Evolutionary conservation across 2,888 invertebrate species (phyloP), one percentile per base, ranked within the genome.

Genomic region (Tuberolachnus salignus): DNA sequence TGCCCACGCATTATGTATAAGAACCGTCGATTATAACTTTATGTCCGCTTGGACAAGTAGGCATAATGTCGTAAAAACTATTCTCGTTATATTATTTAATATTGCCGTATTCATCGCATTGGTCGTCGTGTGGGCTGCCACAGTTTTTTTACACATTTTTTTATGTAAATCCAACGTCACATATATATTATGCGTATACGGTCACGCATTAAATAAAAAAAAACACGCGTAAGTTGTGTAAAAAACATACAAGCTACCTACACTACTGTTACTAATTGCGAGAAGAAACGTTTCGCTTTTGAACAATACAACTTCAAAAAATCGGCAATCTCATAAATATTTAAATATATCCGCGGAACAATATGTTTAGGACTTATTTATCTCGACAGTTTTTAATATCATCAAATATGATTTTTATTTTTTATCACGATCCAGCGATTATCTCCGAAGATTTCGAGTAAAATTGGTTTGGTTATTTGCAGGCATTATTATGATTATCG

Each of bases 1-100:
- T 73, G 51, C 51, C 73, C 51, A 63, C 51, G 44, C 42, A 63
- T 3, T 34, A 51, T 4, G 10, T 51, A 42, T 21, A 23, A n/a
- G 51, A 51, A 34, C 46, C 14, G 19, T 0, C 49, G 49, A 59
- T 34, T 44, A 21, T 42, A 10, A 34, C 34, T 34, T 34, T 49
- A 23, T 46, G 53, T 63, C 16, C 10, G 23, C 42, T 23, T 19
- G 14, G 21, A 44, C 53, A 55, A 73, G 42, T 34, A 34, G 34
- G 34, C 34, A 34, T n/a, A 1, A 44, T 14, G 46, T 44, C 53
- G 66, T 75, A 66, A 66, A 73, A 75, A 55, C 26, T 66, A 64
- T 64, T 42, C 42, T 53, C 34, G 1, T 49, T 34, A 53, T 42
- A 63, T 51, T 51, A 21, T 55, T 70, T 70, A 57, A 42, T 44